phyloP scores from a whole-genome alignment of 2,888 invertebrate species.

The Eupeodes latifasciatus region DNA sequence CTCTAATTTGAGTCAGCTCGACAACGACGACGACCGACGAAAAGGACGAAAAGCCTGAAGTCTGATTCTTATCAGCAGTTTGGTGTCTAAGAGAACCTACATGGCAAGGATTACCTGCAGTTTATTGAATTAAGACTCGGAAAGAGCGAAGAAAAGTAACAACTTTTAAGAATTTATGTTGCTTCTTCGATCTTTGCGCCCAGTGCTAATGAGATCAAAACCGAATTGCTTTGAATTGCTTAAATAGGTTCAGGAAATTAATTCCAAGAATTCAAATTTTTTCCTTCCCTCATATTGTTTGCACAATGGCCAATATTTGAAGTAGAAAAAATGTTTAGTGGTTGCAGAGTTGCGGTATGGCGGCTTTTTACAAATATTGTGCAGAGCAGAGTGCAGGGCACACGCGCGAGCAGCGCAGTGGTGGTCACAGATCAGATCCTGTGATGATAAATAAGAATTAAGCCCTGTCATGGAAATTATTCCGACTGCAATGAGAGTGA shows the following conservation, averaged over 20 bases:
- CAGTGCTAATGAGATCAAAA: slow-evolving; percentile 74
- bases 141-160: slow-evolving; percentile 2
- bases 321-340: slow-evolving; percentile 7
- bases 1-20: slow-evolving; percentile 62
- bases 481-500: slow-evolving; percentile 68
- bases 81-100: slow-evolving; percentile 32
- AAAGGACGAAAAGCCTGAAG: slow-evolving; percentile 33
- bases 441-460: slow-evolving; percentile 75
- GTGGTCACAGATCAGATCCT: slow-evolving; percentile 73
- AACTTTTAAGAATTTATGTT: slow-evolving; percentile 26
- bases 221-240: slow-evolving; percentile 51
- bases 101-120: slow-evolving; percentile 66
- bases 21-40: not conserved
- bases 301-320: slow-evolving; percentile 46
- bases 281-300: not conserved
- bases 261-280: slow-evolving; percentile 36
- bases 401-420: slow-evolving; percentile 17
- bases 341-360: not conserved
- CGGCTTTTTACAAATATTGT: slow-evolving; percentile 48
- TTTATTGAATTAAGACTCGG: slow-evolving; percentile 66
- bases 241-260: slow-evolving; percentile 14
- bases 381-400: slow-evolving; percentile 11
- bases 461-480: slow-evolving; percentile 72
- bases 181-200: slow-evolving; percentile 50
- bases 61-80: slow-evolving; percentile 66